Evolutionary conservation across 2,888 invertebrate genomes (phyloP), one percentile per base, ranked within the genome.

Genomic region (Pantelozetes paolii): DNA sequence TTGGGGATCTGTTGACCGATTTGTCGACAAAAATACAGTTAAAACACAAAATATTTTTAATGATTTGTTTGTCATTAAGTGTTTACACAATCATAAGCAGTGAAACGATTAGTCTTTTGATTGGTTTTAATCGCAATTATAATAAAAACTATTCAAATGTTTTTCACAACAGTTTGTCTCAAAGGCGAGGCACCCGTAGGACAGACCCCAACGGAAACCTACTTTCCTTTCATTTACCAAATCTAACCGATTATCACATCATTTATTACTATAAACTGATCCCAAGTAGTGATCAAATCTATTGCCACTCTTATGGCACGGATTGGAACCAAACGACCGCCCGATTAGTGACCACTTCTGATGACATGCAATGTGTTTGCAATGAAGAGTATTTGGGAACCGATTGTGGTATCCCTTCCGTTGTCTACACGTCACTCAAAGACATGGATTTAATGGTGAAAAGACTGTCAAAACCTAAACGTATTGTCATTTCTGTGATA

Each of bases 401-500:
- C 15, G 69, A 73, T 45, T 73, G 73, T 70, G 36, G 69, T 28
- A 28, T 73, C 23, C 73, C 73, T 30, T n/a, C 48, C 6, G n/a
- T 70, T 0, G 40, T 62, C 6, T 13, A 40, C 26, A 5, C 32
- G 9, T 23, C 57, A 11, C 20, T 64, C 1, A 28, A 28, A 28
- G 2, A 28, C 1, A 0, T 32, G 9, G 13, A 69, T 6, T 23
- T 23, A 28, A 23, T 48, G 26, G 54, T 73, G 13, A 9, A 18
- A 40, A 32, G 69, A 18, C 48, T 73, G 3, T 32, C 32, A 13
- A 48, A 30, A 50, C 69, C 73, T 15, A 67, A 50, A 30, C 67
- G 73, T 30, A 18, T 73, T 5, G 26, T 73, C 23, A n/a, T 73
- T 36, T 73, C 73, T 20, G 18, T 73, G 30, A 69, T 73, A 20